Evolutionary conservation across 1,140 invertebrate species (phyloP), one percentile per base, ranked within the genome.

Genomic region (Oryctes rhinoceros): DNA sequence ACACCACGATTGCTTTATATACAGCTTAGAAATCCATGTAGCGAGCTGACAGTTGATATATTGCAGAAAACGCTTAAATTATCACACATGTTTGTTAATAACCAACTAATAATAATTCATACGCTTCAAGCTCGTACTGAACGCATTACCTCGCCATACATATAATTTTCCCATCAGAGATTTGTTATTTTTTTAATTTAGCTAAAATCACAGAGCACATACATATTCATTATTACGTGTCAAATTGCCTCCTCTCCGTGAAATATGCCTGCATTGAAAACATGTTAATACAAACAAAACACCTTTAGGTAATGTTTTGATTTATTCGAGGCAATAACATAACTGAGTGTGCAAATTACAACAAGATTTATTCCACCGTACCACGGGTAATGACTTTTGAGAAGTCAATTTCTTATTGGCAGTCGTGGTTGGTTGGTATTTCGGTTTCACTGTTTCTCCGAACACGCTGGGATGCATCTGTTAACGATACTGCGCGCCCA

Each of bases 391-490:
- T 71, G 75, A 47, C 75, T 76, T 49, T 76, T 76, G 75, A 76
- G 75, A 76, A 76, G 75, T 76, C 75, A 76, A 76, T 76, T 76
- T 76, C 75, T 76, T 76, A 76, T 76, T 76, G 47, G 75, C 75
- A 49, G 15, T 11, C 37, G 6, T 76, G 75, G 37, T 76, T 76
- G 37, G 37, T 76, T 48, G 75, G 39, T 37, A 24, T 76, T 76
- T 44, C 6, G 75, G 75, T 76, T 76, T 76, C 75, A 47, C 47
- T 76, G 48, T 37, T 76, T n/a, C 75, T 3, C 15, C 18, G 15
- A 18, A 59, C n/a, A 59, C 53, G n/a, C 1, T 18, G 13, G 5
- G 53, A 18, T 59, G 53, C 53, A 59, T 18, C 53, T 59, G 53
- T 59, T 59, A 59, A 59, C n/a, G 53, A 59, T 59, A 59, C 39